phyloP scores from a whole-genome alignment of 2,797 vertebrate species.

The Rachycentron canadum region DNA sequence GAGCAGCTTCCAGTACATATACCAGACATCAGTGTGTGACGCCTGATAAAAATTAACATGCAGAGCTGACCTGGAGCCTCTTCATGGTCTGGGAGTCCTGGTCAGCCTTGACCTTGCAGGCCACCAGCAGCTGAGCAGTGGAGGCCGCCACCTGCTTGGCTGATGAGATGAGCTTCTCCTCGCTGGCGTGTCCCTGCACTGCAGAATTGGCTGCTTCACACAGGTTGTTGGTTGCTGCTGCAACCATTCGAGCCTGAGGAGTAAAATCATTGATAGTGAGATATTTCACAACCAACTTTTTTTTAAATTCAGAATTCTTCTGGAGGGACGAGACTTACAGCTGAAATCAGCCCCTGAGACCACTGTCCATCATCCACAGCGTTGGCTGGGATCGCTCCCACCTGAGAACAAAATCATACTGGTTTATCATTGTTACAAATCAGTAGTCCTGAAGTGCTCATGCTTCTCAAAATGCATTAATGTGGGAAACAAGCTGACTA shows the following conservation, averaged over 20 bases:
- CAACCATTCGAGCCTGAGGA: conserved; percentile 95
- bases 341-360: conserved; percentile 99
- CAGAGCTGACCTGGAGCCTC: conserved; percentile 89
- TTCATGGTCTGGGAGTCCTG: conserved; percentile 98
- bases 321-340: conserved; percentile 84
- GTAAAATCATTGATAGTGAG: background rate
- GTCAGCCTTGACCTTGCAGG: conserved; percentile 98
- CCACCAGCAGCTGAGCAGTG: conserved; percentile 96
- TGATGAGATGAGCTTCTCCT: conserved; percentile 98
- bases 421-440: background rate
- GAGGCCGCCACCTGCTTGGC: conserved; percentile 99
- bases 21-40: background rate
- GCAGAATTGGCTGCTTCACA: conserved; percentile 98
- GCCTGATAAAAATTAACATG: background rate
- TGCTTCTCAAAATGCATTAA: too few species aligned
- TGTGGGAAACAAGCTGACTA: too few species aligned
- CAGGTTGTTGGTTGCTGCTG: conserved; percentile 97
- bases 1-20: background rate
- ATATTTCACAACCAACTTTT: background rate
- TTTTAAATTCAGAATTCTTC: background rate
- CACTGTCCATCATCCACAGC: conserved; percentile 97
- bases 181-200: conserved; percentile 96
- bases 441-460: too few species aligned
- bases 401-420: conserved; percentile 77
- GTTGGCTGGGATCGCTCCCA: conserved; percentile 94